These are phyloP conservation scores for Oreochromis mossambicus DNA, from an alignment of 2,797 vertebrate genomes.

Conservation along the genomic window DNA sequence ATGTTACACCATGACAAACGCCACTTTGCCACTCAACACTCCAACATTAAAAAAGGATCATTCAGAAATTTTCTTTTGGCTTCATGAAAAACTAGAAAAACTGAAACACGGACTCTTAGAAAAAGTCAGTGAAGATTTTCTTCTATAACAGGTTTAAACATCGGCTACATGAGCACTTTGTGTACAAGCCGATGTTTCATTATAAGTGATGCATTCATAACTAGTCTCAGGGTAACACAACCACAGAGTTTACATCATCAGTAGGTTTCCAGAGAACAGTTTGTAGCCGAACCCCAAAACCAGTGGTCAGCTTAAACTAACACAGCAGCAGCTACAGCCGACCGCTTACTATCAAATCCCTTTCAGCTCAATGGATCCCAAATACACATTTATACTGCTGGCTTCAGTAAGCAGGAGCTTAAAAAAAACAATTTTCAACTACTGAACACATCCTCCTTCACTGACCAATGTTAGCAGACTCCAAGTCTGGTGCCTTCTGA, in stretches of 20 bases:
- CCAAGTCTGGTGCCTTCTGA: background rate
- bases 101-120: background rate
- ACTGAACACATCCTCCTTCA: background rate
- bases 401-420: background rate
- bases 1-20: background rate
- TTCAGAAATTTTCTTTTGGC: background rate
- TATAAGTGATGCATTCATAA: background rate
- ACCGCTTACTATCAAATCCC: background rate
- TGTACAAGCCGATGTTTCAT: background rate
- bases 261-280: background rate
- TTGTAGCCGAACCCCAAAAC: background rate
- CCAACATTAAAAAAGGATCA: background rate
- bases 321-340: background rate
- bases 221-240: background rate
- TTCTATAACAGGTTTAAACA: background rate
- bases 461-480: background rate
- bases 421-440: background rate
- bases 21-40: background rate
- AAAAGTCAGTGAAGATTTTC: background rate
- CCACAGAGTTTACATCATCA: background rate
- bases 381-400: background rate
- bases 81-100: background rate
- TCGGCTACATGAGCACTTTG: background rate
- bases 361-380: background rate
- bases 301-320: background rate